Percentiles rank a stretch among this genome's conserved stretches.
phyloP scores from a whole-genome alignment of 2,888 invertebrate genomes.

The Cephus sareptanus region DNA sequence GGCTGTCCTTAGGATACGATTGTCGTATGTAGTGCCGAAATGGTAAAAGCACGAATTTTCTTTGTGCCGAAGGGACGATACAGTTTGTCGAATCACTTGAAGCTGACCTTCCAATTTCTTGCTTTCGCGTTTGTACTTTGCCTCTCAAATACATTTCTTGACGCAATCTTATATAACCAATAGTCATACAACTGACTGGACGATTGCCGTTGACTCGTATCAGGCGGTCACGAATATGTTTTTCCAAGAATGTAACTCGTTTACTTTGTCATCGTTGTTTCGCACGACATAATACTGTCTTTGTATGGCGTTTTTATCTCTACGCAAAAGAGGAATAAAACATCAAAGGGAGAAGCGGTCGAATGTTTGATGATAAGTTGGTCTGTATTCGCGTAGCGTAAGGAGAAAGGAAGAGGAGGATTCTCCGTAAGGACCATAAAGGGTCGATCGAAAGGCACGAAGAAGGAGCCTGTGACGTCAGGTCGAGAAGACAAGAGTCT shows the following conservation, averaged over 20 bases:
- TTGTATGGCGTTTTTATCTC: neutral
- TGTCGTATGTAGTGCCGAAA: neutral
- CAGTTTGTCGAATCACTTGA: neutral
- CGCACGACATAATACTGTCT: neutral
- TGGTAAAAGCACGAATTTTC: neutral
- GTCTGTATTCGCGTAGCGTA: neutral
- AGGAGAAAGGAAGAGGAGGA: neutral
- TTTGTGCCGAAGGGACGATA: neutral
- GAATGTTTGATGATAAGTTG: neutral
- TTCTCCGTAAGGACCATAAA: neutral
- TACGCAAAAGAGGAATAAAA: neutral
- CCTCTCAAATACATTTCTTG: neutral
- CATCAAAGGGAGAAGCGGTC: neutral
- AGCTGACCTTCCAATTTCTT: neutral
- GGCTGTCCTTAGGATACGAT: neutral
- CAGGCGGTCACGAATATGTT: neutral
- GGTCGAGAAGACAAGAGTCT: conserved; percentile 8
- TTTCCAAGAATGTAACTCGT: neutral
- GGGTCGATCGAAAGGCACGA: neutral
- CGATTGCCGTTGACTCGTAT: neutral
- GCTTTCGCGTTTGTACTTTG: neutral
- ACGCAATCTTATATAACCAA: neutral
- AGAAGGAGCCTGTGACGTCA: neutral
- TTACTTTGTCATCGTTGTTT: conserved; percentile 18
- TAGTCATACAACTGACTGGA: neutral